Evolutionary conservation across 2,113 vertebrate genomes (phyloP).

Genomic region (Myrmecobius fasciatus): DNA sequence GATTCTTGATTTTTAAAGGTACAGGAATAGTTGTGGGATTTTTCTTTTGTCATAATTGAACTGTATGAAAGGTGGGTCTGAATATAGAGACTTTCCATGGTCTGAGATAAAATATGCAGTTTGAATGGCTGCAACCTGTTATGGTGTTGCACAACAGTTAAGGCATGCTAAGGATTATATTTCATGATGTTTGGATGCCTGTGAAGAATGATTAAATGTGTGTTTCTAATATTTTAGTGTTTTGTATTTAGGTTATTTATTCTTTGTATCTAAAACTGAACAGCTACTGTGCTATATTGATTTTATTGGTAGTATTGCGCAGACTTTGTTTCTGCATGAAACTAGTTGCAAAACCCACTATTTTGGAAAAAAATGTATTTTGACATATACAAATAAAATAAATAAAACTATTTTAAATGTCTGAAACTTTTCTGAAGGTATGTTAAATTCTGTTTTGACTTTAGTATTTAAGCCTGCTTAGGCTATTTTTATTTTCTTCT

Average conservation of each 20-base stretch:
- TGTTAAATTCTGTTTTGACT: constrained; percentile 82
- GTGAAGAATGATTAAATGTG: constrained; percentile 88
- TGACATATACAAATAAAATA: constrained; percentile 93
- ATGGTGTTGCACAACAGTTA: constrained; percentile 84
- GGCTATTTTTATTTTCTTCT: constrained; percentile 81
- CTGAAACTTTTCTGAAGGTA: constrained; percentile 86
- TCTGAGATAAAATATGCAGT: constrained; percentile 78
- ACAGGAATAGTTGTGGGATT: constrained; percentile 85
- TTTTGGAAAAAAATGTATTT: constrained; percentile 93
- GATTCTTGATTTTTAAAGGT: constrained; percentile 90
- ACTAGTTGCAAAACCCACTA: constrained; percentile 91
- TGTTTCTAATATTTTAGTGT: constrained; percentile 92
- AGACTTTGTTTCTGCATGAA: constrained; percentile 93
- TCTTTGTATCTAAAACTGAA: constrained; percentile 90
- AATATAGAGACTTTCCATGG: constrained; percentile 82
- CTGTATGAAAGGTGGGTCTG: constrained; percentile 85
- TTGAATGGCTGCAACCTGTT: constrained; percentile 81
- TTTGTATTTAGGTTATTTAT: constrained; percentile 95
- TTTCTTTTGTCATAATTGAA: constrained; percentile 83
- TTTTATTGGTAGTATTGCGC: constrained; percentile 92
- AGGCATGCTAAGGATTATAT: constrained; percentile 86
- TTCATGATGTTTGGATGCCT: constrained; percentile 89
- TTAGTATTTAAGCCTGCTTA: constrained; percentile 81
- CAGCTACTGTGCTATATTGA: constrained; percentile 90
- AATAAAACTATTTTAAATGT: constrained; percentile 91